Evolutionary conservation across 2,113 vertebrate species (phyloP).

Genomic region (Mesoclemmys tuberculata): DNA sequence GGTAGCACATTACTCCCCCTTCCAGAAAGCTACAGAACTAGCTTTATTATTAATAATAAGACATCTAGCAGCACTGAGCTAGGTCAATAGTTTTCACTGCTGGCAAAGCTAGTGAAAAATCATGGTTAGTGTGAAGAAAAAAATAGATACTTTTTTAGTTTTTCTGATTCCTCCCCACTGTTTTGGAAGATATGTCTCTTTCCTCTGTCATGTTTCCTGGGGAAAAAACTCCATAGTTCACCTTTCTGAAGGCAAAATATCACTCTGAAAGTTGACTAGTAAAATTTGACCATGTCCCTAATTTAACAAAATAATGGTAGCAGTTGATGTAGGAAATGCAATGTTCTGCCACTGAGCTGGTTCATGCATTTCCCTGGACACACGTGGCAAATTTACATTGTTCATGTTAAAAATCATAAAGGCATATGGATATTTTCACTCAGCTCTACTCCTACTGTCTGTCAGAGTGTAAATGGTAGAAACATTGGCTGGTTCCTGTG

Average conservation of each 20-base stretch:
- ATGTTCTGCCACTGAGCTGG: background rate
- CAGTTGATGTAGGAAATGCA: background rate
- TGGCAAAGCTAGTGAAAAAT: background rate
- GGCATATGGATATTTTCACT: background rate
- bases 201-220: background rate
- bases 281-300: background rate
- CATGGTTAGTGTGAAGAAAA: background rate
- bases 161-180: background rate
- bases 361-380: background rate
- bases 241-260: background rate
- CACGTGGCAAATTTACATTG: background rate
- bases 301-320: background rate
- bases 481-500: background rate
- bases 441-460: background rate
- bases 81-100: background rate
- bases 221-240: background rate
- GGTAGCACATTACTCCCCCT: background rate
- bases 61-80: background rate
- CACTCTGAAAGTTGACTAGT: background rate
- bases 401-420: background rate
- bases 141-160: rapidly evolving
- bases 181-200: background rate
- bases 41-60: background rate
- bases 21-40: background rate
- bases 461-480: background rate